Conservation (phyloP, 2,888 invertebrate genomes). For the Siphlonurus alternatus region DNA sequence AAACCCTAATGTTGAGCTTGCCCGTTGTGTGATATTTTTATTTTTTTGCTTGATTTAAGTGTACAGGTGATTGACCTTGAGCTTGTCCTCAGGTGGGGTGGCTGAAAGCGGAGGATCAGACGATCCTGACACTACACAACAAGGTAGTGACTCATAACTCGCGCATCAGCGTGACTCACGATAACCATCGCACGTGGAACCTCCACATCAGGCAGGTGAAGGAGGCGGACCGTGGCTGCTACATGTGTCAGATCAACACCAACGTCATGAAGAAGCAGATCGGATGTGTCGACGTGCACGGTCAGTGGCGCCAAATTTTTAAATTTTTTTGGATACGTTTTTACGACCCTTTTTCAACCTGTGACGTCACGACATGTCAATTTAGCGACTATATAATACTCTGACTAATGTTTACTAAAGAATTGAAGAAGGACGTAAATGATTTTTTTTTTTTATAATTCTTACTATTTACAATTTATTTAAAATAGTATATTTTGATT, state of each 20-base stretch:
- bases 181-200: conserved; percentile 66
- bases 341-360: no score
- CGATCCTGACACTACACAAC: conserved; percentile 71
- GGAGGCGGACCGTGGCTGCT: conserved; percentile 71
- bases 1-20: no score
- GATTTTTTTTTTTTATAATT: no score
- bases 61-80: no score
- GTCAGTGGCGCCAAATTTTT: conserved; percentile 34
- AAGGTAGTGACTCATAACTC: conserved; percentile 71
- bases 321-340: no score
- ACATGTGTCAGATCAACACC: conserved; percentile 87
- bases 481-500: no score
- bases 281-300: conserved; percentile 75
- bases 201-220: conserved; percentile 65
- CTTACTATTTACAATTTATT: no score
- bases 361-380: no score
- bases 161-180: conserved; percentile 64
- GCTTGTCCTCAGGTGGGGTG: conserved; percentile 61
- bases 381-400: background rate
- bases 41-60: no score
- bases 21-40: no score
- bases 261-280: conserved; percentile 73
- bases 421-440: background rate
- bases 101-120: conserved; percentile 79
- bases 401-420: background rate